These are phyloP conservation scores for Centropus unirufus DNA, from an alignment of 2,113 vertebrate species.

Conservation along the genomic window DNA sequence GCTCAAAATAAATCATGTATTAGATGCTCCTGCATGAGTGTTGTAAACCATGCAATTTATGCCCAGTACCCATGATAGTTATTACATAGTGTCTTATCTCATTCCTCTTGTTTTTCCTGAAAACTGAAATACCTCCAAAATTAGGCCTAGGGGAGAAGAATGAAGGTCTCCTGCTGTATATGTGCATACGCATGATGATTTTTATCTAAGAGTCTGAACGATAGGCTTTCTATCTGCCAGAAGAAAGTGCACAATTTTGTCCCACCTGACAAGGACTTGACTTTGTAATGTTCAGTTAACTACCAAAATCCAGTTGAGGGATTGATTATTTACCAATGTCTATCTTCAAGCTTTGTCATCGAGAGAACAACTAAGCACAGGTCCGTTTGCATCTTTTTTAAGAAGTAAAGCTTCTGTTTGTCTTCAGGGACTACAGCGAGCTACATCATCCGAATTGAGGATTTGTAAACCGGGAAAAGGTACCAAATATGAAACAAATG, in stretches of 20 bases:
- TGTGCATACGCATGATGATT: accelerated
- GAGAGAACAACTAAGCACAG: not conserved
- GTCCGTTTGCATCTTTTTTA: not conserved
- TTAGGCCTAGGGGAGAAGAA: not conserved
- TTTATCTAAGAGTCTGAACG: not conserved
- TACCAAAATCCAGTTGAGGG: not conserved
- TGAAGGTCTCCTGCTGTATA: not conserved
- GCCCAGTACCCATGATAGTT: not conserved
- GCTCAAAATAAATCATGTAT: no score
- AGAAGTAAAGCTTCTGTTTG: not conserved
- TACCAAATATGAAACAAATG: not conserved
- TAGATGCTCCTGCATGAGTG: not conserved
- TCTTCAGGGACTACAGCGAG: not conserved
- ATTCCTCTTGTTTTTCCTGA: not conserved
- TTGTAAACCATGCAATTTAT: not conserved
- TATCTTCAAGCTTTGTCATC: not conserved
- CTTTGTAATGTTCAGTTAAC: not conserved
- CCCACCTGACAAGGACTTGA: not conserved
- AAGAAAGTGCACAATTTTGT: not conserved
- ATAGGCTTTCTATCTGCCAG: not conserved
- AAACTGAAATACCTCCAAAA: not conserved
- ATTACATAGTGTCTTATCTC: not conserved
- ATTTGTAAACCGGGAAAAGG: not conserved
- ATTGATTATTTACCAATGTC: not conserved
- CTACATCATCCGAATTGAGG: not conserved